phyloP scores from a whole-genome alignment of 2,797 vertebrate species.

The Lacerta viridis region DNA sequence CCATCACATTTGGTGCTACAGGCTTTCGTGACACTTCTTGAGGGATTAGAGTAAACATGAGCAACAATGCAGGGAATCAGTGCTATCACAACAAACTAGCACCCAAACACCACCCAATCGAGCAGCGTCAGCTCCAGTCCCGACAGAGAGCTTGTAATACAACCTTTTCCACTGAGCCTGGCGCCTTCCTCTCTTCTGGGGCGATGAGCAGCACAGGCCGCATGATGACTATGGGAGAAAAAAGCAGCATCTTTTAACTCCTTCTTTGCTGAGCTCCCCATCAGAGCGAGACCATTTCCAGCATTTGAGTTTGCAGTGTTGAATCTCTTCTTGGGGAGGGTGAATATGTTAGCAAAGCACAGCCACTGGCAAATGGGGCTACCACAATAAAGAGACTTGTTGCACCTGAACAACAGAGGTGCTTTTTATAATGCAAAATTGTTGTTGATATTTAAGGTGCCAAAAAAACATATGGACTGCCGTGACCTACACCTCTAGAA shows the following conservation, averaged over 20 bases:
- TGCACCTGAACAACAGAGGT: too few relatives aligned
- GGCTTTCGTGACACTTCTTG: fast-evolving
- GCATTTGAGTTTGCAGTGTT: slow-evolving; percentile 75
- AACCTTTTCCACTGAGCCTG: background rate
- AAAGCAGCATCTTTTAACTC: slow-evolving; percentile 62
- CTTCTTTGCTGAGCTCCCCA: slow-evolving; percentile 64
- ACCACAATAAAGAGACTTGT: too few relatives aligned
- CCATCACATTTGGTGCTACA: background rate
- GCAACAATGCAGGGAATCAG: background rate
- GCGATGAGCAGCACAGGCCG: background rate
- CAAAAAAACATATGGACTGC: too few relatives aligned
- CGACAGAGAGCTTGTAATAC: slow-evolving; percentile 26
- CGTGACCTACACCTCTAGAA: too few relatives aligned
- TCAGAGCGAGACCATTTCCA: slow-evolving; percentile 69
- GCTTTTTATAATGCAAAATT: too few relatives aligned
- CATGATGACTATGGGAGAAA: slow-evolving; percentile 46
- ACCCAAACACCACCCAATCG: background rate
- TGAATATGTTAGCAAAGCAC: slow-evolving; percentile 80
- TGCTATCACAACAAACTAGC: background rate
- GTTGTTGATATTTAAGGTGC: too few relatives aligned
- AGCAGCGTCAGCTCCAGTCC: background rate
- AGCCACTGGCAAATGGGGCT: slow-evolving; percentile 22
- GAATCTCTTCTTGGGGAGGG: slow-evolving; percentile 78
- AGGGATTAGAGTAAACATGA: slow-evolving; percentile 17
- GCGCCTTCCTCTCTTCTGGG: slow-evolving; percentile 12